Evolutionary conservation across 2,888 invertebrate genomes (phyloP).

Genomic region (Rhyacophila evoluta): DNA sequence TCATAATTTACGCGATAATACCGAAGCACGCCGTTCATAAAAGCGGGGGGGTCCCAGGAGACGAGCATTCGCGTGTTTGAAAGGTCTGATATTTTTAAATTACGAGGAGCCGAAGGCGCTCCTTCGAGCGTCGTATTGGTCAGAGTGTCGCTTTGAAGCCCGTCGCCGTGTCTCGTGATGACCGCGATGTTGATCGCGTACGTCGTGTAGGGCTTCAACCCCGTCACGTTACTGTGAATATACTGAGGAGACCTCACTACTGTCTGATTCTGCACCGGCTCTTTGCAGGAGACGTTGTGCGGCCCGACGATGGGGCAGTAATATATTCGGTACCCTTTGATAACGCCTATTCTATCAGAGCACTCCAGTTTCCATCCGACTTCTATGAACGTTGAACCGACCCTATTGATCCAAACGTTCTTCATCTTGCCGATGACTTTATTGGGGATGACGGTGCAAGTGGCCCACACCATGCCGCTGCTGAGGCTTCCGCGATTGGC

Average conservation of each 20-base stretch:
- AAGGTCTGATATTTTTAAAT: constrained; percentile 71
- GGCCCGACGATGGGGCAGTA: constrained; percentile 77
- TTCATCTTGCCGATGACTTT: constrained; percentile 70
- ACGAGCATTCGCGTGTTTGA: constrained; percentile 74
- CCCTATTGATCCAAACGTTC: constrained; percentile 67
- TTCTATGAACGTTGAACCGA: constrained; percentile 69
- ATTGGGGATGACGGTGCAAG: constrained; percentile 67
- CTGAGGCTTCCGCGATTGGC: constrained; percentile 78
- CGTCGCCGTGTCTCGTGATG: constrained; percentile 68
- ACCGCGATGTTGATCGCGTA: constrained; percentile 80
- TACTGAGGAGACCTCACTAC: constrained; percentile 50
- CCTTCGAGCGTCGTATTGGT: constrained; percentile 79
- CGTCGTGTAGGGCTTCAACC: constrained; percentile 79
- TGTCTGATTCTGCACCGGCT: constrained; percentile 60
- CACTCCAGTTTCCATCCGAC: constrained; percentile 85
- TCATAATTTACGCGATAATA: constrained; percentile 75
- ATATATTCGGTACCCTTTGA: constrained; percentile 80
- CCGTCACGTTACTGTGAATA: constrained; percentile 69
- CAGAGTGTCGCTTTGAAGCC: constrained; percentile 72
- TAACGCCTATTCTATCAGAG: constrained; percentile 77
- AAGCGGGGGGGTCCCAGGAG: constrained; percentile 77
- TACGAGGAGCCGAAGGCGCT: constrained; percentile 71
- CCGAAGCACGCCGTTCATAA: constrained; percentile 80
- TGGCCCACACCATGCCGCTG: constrained; percentile 89
- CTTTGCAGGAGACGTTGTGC: constrained; percentile 70